Percentiles rank a stretch among this genome's conserved stretches.
These are phyloP conservation scores for Ephialtes manifestator DNA, from an alignment of 2,888 invertebrate genomes.

Conservation along the genomic window DNA sequence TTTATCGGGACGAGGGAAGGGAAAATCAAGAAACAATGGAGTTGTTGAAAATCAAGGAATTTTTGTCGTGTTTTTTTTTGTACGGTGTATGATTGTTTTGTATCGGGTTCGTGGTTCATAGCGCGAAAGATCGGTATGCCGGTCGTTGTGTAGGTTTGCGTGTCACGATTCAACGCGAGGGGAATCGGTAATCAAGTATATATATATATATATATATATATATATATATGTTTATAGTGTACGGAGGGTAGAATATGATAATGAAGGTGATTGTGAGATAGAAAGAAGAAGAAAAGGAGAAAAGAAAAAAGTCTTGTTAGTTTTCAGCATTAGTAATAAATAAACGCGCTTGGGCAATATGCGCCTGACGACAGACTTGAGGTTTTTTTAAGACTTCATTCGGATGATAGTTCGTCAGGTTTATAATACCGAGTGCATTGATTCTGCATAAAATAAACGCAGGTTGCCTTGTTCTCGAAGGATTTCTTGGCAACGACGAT, in stretches of 20 bases:
- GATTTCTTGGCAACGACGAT: neutral
- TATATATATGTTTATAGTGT: constrained; percentile 30
- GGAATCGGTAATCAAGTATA: constrained; percentile 45
- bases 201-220: neutral
- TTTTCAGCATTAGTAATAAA: constrained; percentile 84
- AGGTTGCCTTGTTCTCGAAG: neutral
- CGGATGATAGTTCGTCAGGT: neutral
- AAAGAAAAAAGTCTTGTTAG: constrained; percentile 86
- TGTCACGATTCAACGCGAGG: constrained; percentile 41
- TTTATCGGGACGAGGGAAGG: constrained; percentile 73
- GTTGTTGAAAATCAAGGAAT: constrained; percentile 64
- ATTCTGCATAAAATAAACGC: neutral
- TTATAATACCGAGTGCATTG: neutral
- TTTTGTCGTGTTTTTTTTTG: constrained; percentile 43
- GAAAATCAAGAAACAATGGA: constrained; percentile 1
- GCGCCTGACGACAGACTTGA: constrained; percentile 1
- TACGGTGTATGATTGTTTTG: constrained; percentile 33
- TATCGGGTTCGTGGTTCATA: constrained; percentile 31
- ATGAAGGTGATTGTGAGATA: constrained; percentile 59
- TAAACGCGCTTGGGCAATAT: constrained; percentile 16
- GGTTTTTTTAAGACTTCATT: neutral
- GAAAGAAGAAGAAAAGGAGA: constrained; percentile 76
- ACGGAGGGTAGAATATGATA: constrained; percentile 72
- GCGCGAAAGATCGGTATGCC: constrained; percentile 29
- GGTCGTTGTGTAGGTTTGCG: constrained; percentile 20